These are phyloP conservation scores for Metalampra italica DNA, from an alignment of 2,888 invertebrate genomes.

Conservation along the genomic window DNA sequence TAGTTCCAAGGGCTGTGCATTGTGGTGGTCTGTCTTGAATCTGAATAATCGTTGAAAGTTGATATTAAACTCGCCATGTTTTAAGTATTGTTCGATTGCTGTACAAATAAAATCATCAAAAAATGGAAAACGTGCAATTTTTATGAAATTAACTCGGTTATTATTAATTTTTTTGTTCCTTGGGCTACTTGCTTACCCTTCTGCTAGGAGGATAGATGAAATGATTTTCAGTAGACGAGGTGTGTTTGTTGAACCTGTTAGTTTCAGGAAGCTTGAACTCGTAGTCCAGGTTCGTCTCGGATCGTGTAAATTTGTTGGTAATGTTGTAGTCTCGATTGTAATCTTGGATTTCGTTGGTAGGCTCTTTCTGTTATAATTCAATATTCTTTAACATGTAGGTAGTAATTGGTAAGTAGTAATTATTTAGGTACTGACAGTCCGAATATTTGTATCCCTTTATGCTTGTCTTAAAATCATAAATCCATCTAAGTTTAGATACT, in stretches of 20 bases:
- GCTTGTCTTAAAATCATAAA: no score
- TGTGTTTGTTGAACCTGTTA: slow-evolving; percentile 52
- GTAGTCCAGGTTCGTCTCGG: slow-evolving; percentile 47
- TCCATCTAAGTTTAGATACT: no score
- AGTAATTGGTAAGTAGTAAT: no score
- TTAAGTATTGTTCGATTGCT: no score
- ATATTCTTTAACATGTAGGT: neutral
- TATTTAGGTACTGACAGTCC: no score
- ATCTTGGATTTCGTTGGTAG: slow-evolving; percentile 36
- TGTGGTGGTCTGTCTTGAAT: slow-evolving; percentile 48
- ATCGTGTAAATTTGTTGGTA: slow-evolving; percentile 40
- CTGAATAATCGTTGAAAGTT: slow-evolving; percentile 21
- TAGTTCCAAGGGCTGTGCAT: slow-evolving; percentile 38
- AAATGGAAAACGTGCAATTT: no score
- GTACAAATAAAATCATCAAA: no score
- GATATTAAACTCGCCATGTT: neutral
- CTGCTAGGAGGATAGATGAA: slow-evolving; percentile 50
- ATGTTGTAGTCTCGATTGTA: slow-evolving; percentile 52
- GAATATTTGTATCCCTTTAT: no score
- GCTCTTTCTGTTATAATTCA: slow-evolving; percentile 33
- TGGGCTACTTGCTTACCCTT: slow-evolving; percentile 36
- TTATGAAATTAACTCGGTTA: no score
- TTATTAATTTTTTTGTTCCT: no score
- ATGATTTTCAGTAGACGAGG: slow-evolving; percentile 43
- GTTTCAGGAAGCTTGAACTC: slow-evolving; percentile 44